Percentiles rank a stretch among this genome's conserved stretches.
phyloP scores from a whole-genome alignment of 2,888 invertebrate species.

The Eupsilia transversa region DNA sequence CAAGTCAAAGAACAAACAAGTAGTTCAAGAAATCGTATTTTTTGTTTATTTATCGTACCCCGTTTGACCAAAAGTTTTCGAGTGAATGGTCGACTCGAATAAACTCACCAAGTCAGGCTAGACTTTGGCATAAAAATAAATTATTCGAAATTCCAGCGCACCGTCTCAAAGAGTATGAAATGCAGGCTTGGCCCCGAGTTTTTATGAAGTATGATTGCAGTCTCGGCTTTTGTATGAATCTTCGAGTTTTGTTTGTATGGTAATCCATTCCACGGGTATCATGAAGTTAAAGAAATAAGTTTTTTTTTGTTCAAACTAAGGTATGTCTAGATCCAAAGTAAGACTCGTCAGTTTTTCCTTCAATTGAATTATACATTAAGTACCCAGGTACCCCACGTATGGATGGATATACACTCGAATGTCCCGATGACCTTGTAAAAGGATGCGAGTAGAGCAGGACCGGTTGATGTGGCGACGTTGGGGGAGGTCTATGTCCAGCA shows the following conservation, averaged over 20 bases:
- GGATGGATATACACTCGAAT: too few relatives aligned
- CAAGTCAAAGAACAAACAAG: conserved; percentile 32
- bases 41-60: conserved; percentile 70
- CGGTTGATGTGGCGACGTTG: too few relatives aligned
- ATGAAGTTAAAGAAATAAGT: neutral
- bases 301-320: neutral
- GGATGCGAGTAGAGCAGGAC: too few relatives aligned
- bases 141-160: conserved; percentile 73
- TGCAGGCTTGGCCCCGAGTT: conserved; percentile 46
- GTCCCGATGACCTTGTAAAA: too few relatives aligned
- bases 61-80: conserved; percentile 66
- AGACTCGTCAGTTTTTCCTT: neutral
- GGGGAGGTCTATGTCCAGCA: neutral
- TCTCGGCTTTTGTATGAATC: conserved; percentile 27
- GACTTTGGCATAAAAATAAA: conserved; percentile 75
- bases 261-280: conserved; percentile 25
- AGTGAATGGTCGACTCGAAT: conserved; percentile 68
- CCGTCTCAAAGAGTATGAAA: conserved; percentile 45
- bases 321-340: neutral
- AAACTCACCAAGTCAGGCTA: conserved; percentile 67
- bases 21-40: conserved; percentile 28
- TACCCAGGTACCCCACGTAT: too few relatives aligned
- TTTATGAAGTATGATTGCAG: conserved; percentile 57
- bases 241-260: conserved; percentile 45
- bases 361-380: neutral